Evolutionary conservation across 2,888 invertebrate species (phyloP).

Genomic region (Syrista parreyssii): DNA sequence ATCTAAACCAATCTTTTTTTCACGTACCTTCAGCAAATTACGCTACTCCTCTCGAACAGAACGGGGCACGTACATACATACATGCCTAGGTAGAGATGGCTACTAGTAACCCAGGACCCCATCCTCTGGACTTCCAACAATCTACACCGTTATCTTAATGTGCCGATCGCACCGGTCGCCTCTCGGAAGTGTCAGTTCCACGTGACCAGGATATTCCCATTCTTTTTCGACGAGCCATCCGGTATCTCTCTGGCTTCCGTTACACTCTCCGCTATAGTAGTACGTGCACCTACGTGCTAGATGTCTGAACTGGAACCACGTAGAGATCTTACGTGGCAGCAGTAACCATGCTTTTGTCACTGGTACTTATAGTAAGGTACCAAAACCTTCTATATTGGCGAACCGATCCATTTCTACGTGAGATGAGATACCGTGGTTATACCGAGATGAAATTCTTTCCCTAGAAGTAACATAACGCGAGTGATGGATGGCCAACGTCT

Average conservation of each 20-base stretch:
- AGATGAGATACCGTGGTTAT: not conserved
- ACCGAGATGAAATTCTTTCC: not conserved
- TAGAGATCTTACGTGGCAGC: not conserved
- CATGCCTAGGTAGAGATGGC: not conserved
- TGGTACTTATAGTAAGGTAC: not conserved
- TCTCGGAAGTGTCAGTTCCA: not conserved
- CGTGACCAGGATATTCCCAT: not conserved
- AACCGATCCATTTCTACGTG: not conserved
- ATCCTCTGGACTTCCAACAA: not conserved
- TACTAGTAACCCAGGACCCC: not conserved
- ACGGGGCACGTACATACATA: not conserved
- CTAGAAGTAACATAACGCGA: not conserved
- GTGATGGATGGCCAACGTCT: not conserved
- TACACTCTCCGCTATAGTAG: not conserved
- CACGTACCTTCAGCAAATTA: not conserved
- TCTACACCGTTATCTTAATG: not conserved
- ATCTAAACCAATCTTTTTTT: not conserved
- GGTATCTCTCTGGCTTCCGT: not conserved
- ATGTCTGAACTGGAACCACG: not conserved
- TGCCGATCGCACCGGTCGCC: not conserved
- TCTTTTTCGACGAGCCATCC: not conserved
- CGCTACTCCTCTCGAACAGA: not conserved
- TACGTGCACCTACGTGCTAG: not conserved
- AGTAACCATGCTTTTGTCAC: not conserved
- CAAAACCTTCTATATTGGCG: not conserved